phyloP scores from a whole-genome alignment of 1,140 invertebrate genomes.

The Zeugodacus cucurbitae region DNA sequence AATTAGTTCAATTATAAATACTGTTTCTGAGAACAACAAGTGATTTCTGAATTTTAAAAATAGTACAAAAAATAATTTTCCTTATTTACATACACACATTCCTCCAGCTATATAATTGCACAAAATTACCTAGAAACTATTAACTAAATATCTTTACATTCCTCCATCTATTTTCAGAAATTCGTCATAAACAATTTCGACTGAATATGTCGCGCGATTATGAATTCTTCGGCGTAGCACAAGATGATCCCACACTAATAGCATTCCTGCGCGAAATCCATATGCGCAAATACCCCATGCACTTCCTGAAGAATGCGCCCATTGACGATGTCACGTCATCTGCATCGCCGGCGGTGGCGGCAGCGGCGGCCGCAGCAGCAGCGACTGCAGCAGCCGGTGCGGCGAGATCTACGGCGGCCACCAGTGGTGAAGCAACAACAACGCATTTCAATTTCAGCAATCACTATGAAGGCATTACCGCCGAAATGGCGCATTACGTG shows the following conservation, averaged over 20 bases:
- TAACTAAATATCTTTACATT: background rate
- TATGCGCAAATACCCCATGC: slow-evolving; percentile 67
- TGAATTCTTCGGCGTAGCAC: slow-evolving; percentile 75
- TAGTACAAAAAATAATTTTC: background rate
- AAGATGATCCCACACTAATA: slow-evolving; percentile 78
- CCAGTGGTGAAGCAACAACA: slow-evolving; percentile 39
- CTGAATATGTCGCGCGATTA: slow-evolving; percentile 80
- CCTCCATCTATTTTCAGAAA: slow-evolving; percentile 64
- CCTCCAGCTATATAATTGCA: background rate
- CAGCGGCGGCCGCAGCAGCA: slow-evolving; percentile 38
- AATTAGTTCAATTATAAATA: too few relatives aligned
- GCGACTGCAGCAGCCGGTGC: slow-evolving; percentile 31
- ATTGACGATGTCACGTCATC: slow-evolving; percentile 50
- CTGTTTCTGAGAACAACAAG: too few relatives aligned
- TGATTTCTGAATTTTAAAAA: too few relatives aligned
- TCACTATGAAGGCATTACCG: slow-evolving; percentile 60
- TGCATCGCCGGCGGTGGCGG: background rate
- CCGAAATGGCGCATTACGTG: slow-evolving; percentile 66
- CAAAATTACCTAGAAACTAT: background rate
- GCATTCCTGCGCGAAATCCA: slow-evolving; percentile 77
- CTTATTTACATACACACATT: background rate
- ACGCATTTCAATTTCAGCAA: slow-evolving; percentile 62
- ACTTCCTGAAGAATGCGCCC: slow-evolving; percentile 53
- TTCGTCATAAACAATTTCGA: slow-evolving; percentile 75
- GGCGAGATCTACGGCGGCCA: slow-evolving; percentile 43